Evolutionary conservation across 92 coral and sea anemone genomes (phyloP), one percentile per base, ranked within the genome.

Genomic region (Parazoanthus swiftii): DNA sequence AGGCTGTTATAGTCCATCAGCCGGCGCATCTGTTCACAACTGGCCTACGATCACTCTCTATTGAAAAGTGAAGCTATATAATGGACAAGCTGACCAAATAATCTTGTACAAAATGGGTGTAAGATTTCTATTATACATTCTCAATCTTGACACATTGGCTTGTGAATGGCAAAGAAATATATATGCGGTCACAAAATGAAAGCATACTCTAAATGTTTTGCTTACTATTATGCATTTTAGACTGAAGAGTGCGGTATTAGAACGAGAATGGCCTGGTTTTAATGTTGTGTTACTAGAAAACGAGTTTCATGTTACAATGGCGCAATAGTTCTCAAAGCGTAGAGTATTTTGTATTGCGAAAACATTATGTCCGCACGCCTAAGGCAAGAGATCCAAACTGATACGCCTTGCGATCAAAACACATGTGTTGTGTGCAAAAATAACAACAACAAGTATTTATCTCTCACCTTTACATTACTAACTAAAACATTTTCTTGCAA

Each of bases 81-180:
- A 44, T 20, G 6, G 33, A 84, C 67, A 84, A 84, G 87, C 77
- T 84, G 77, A 48, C 68, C 65, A 84, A 84, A 71, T 46, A 84
- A 74, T 84, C 79, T 84, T 9, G 51, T 16, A 84, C 58, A 43
- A 33, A 71, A 72, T 43, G 63, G 44, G 63, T 84, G 77, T 70
- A 84, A 84, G 42, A 84, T 71, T 84, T 72, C 77, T 65, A 44
- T 82, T 82, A 82, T 23, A 29, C 67, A 82, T 82, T 68, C 68
- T 29, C 66, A 46, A 70, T 68, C 44, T 68, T 26, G 87, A 84
- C 44, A 50, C 46, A 84, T 71, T 29, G 58, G 26, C 26, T 44
- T 50, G 43, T 68, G 56, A 46, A 46, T 38, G 68, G 43, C 70
- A 70, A 37, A 44, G 43, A 80, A 58, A 56, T 35, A 63, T 50